These are phyloP conservation scores for Desmodus rotundus DNA, from an alignment of 2,113 vertebrate species.

Conservation along the genomic window DNA sequence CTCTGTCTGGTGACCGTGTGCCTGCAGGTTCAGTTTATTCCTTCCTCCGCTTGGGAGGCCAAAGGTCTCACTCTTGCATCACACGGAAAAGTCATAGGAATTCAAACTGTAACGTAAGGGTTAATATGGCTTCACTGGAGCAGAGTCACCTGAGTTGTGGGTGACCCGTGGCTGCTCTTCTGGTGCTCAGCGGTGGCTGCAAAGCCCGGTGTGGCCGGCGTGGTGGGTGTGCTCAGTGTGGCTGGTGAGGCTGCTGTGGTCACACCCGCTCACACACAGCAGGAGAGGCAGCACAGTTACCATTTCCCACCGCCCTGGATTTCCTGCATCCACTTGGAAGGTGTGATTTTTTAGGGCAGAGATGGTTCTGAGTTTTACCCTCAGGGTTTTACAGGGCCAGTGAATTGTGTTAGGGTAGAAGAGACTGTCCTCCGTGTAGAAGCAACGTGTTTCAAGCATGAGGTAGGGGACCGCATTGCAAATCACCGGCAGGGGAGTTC, in stretches of 20 bases:
- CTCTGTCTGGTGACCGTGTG: neutral
- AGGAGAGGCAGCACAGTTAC: neutral
- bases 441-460: neutral
- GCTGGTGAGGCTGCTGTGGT: rapidly evolving
- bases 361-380: neutral
- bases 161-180: rapidly evolving
- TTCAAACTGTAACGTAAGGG: rapidly evolving
- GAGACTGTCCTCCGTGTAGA: neutral
- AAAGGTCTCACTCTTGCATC: neutral
- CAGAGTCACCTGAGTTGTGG: neutral
- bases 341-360: neutral
- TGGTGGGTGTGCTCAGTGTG: neutral
- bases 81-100: neutral
- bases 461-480: neutral
- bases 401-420: neutral
- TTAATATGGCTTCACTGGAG: rapidly evolving
- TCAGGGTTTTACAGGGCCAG: neutral
- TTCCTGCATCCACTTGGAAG: neutral
- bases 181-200: rapidly evolving
- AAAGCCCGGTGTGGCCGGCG: rapidly evolving
- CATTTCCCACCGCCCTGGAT: too few species aligned
- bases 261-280: rapidly evolving
- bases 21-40: neutral
- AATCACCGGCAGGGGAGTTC: neutral
- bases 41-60: neutral